These are phyloP conservation scores for Silurus lanzhouensis DNA, from an alignment of 2,797 vertebrate species.

Conservation along the genomic window DNA sequence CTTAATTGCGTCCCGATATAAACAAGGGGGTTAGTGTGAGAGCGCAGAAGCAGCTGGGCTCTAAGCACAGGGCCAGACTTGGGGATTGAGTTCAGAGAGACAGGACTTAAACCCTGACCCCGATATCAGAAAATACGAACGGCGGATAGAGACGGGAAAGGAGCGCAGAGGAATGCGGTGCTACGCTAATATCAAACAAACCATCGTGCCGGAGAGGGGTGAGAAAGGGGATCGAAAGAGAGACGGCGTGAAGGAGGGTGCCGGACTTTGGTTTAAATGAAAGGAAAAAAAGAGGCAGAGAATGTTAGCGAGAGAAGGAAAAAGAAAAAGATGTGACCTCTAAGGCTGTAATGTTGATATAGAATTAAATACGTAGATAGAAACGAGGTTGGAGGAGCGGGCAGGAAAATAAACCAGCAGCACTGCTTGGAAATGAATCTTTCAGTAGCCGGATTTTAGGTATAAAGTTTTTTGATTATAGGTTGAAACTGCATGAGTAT, in stretches of 20 bases:
- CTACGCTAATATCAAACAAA: slow-evolving; percentile 42
- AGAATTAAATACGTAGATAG: not conserved
- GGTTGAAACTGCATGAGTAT: not conserved
- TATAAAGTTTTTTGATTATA: not conserved
- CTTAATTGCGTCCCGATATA: slow-evolving; percentile 88
- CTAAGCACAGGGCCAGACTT: slow-evolving; percentile 79
- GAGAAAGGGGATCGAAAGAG: slow-evolving; percentile 14
- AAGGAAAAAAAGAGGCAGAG: slow-evolving; percentile 59
- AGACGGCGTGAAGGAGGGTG: not conserved
- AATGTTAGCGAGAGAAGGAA: not conserved
- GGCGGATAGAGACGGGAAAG: slow-evolving; percentile 42
- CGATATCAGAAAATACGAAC: slow-evolving; percentile 70
- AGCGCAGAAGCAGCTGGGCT: slow-evolving; percentile 85
- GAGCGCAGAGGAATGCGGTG: slow-evolving; percentile 43
- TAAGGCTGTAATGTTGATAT: slow-evolving; percentile 10
- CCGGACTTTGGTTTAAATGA: slow-evolving; percentile 13
- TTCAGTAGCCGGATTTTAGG: not conserved
- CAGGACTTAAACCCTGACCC: slow-evolving; percentile 74
- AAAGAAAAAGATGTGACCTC: slow-evolving; percentile 20
- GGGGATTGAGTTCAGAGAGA: slow-evolving; percentile 78
- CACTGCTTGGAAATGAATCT: not conserved
- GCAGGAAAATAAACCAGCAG: not conserved
- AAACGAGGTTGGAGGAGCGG: not conserved
- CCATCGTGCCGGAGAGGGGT: slow-evolving; percentile 16
- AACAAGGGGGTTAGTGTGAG: slow-evolving; percentile 93